Evolutionary conservation across 1,140 invertebrate genomes (phyloP), one percentile per base, ranked within the genome.

Genomic region (Trachelipus rathkii): DNA sequence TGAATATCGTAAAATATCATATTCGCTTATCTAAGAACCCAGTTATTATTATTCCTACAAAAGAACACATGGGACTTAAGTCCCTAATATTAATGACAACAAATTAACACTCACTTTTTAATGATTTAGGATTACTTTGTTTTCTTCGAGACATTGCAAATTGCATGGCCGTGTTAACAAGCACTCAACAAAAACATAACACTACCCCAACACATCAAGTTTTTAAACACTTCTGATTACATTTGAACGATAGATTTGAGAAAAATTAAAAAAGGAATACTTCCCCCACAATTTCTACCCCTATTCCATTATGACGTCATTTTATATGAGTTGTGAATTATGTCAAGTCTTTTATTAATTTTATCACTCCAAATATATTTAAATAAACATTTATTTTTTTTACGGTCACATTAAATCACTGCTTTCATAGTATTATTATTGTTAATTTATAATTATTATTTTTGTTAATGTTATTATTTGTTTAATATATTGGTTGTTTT

Each of bases 111-210:
- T 89, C 85, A 90, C 89, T 86, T 89, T 89, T 90, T 73, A 89
- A 84, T 81, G 89, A 88, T 84, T 90, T 90, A 77, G 89, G 89
- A 82, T 90, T 89, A 82, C 88, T 89, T 85, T 90, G 89, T 85
- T 90, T 90, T 84, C 89, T 86, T 80, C 89, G 87, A 83, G 89
- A 89, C 89, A 89, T 89, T 84, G 84, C 77, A 78, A 53, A 74
- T 74, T 45, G 69, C 46, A 67, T 72, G 68, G 67, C 44, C 45
- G 19, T 68, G 74, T 76, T 73, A 76, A 60, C 70, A 69, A 11
- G 53, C 13, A 60, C 74, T 71, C 71, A 19, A 75, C 60, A 21
- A 43, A 73, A 74, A 78, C 74, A 76, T 75, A 70, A 70, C 77
- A 76, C 74, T 72, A 33, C 75, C 77, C 77, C 15, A 73, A 75